phyloP scores from a whole-genome alignment of 2,888 invertebrate genomes.

The Drosophila picticornis region DNA sequence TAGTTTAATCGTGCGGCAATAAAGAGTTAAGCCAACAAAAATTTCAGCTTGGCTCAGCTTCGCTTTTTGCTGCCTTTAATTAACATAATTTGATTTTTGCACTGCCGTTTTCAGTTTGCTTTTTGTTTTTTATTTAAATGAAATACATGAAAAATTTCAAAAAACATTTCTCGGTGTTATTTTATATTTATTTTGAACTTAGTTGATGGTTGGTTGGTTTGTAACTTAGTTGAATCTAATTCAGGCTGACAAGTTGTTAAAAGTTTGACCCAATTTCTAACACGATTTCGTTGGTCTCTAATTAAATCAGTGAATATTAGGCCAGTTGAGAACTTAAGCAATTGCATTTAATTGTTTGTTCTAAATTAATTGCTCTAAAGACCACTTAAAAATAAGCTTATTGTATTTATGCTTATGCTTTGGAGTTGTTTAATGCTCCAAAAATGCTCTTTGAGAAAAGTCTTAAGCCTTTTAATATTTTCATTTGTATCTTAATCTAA shows the following conservation, averaged over 20 bases:
- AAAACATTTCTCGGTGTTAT: slow-evolving; percentile 46
- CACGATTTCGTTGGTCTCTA: slow-evolving; percentile 6
- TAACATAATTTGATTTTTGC: slow-evolving; percentile 71
- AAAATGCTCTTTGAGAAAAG: background rate
- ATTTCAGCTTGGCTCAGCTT: slow-evolving; percentile 45
- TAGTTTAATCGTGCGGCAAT: slow-evolving; percentile 69
- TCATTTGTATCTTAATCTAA: background rate
- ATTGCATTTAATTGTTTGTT: background rate
- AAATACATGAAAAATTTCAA: slow-evolving; percentile 44
- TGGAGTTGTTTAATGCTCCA: background rate
- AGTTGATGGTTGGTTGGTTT: too few relatives aligned
- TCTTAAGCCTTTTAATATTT: background rate
- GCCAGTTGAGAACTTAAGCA: background rate
- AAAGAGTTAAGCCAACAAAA: slow-evolving; percentile 65
- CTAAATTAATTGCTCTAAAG: too few relatives aligned
- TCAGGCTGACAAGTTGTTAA: slow-evolving; percentile 3
- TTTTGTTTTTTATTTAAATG: slow-evolving; percentile 45
- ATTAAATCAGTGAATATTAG: slow-evolving; percentile 12
- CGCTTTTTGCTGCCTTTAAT: slow-evolving; percentile 56
- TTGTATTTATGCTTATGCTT: background rate
- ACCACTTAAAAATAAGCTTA: background rate
- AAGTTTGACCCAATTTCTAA: slow-evolving; percentile 22
- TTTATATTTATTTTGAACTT: background rate
- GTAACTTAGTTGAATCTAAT: slow-evolving; percentile 11
- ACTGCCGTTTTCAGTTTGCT: slow-evolving; percentile 25